A percentile compares a stretch with the other conserved stretches of the same genome.
These are phyloP conservation scores for Cheilosia vernalis DNA, from an alignment of 2,888 invertebrate genomes.

Conservation along the genomic window DNA sequence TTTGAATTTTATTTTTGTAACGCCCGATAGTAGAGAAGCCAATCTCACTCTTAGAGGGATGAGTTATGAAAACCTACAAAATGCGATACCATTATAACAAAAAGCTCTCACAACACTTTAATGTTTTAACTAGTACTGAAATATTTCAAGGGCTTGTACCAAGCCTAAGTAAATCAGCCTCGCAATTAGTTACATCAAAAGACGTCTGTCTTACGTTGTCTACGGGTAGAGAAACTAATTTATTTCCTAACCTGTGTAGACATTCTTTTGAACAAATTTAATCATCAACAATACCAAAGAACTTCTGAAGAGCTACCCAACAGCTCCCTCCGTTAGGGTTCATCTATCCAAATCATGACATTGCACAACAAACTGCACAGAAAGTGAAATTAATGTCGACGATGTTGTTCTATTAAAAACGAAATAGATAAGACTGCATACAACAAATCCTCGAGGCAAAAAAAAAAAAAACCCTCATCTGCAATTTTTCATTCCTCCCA, in stretches of 20 bases:
- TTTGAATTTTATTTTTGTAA: too few relatives aligned
- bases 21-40: too few relatives aligned
- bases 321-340: neutral
- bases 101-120: too few relatives aligned
- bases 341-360: constrained; percentile 56
- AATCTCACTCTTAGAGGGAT: too few relatives aligned
- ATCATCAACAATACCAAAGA: neutral
- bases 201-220: too few relatives aligned
- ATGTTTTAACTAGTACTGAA: too few relatives aligned
- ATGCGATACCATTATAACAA: too few relatives aligned
- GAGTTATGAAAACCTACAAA: too few relatives aligned
- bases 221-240: too few relatives aligned
- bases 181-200: too few relatives aligned
- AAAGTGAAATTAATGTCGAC: constrained; percentile 70
- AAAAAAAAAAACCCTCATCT: constrained; percentile 5
- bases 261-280: neutral
- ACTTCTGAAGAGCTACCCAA: neutral
- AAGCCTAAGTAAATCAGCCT: too few relatives aligned
- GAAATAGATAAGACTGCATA: constrained; percentile 40
- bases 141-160: too few relatives aligned
- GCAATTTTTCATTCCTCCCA: constrained; percentile 45
- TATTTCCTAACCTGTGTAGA: neutral
- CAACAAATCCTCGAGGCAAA: constrained; percentile 40
- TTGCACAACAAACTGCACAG: constrained; percentile 28
- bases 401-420: constrained; percentile 67